Percentiles rank a stretch among this genome's conserved stretches.
phyloP scores from a whole-genome alignment of 2,113 vertebrate species.

The Mesitornis unicolor region DNA sequence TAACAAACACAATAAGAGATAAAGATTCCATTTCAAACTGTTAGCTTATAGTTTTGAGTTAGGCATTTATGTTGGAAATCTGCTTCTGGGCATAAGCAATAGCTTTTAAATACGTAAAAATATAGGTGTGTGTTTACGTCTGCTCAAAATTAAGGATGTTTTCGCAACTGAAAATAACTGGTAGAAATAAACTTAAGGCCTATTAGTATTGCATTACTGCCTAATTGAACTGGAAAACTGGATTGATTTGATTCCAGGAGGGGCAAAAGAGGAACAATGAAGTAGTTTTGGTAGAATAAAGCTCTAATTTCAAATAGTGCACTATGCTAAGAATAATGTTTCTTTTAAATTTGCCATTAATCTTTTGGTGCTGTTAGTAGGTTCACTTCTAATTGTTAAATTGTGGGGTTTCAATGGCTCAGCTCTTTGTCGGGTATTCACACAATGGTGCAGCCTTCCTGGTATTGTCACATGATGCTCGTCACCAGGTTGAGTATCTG shows the following conservation, averaged over 20 bases:
- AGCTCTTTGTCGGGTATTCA: not conserved
- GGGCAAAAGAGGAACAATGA: not conserved
- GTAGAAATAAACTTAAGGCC: not conserved
- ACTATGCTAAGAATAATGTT: not conserved
- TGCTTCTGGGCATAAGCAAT: not conserved
- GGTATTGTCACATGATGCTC: not conserved
- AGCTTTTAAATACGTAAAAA: not conserved
- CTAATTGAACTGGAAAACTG: not conserved
- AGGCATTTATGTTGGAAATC: not conserved
- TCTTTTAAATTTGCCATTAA: not conserved
- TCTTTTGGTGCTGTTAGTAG: not conserved
- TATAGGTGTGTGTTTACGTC: not conserved
- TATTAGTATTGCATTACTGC: not conserved
- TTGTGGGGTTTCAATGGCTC: not conserved
- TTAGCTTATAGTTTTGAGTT: not conserved
- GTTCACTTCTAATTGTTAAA: not conserved
- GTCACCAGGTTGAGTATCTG: not conserved
- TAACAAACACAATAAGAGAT: not conserved
- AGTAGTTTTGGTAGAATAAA: not conserved
- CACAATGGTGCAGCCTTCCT: not conserved
- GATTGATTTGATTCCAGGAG: not conserved
- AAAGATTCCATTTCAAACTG: not conserved
- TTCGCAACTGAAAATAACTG: not conserved
- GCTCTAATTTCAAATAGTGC: not conserved
- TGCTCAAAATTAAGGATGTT: not conserved